phyloP scores from a whole-genome alignment of 2,888 invertebrate genomes.

The Piscicola geometra region DNA sequence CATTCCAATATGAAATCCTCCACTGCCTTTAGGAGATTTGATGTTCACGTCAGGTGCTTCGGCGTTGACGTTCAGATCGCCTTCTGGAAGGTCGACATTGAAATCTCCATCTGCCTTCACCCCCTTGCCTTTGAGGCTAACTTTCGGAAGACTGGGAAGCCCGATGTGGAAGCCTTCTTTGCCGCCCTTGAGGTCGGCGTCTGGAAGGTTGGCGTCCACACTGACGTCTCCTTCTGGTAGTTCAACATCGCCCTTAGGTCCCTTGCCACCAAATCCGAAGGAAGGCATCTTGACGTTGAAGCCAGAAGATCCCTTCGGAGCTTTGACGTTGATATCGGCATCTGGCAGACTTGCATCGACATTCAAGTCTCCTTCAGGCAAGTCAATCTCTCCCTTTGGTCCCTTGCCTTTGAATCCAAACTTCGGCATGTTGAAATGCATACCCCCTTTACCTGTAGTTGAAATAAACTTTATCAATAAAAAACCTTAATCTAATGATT shows the following conservation, averaged over 20 bases:
- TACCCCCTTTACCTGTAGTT: conserved; percentile 29
- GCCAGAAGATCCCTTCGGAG: conserved; percentile 29
- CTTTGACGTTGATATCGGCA: conserved; percentile 32
- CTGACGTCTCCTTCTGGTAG: conserved; percentile 18
- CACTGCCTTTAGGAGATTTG: conserved; percentile 15
- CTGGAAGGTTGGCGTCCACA: not conserved
- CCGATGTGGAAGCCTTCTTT: conserved; percentile 8
- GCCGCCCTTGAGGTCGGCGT: conserved; percentile 16
- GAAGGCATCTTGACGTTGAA: conserved; percentile 28
- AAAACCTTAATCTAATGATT: no score
- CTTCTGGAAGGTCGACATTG: conserved; percentile 7
- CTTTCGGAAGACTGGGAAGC: conserved; percentile 12
- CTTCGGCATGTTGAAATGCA: conserved; percentile 30
- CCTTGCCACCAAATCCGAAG: conserved; percentile 26
- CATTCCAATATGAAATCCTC: conserved; percentile 18
- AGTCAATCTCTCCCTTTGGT: conserved; percentile 31
- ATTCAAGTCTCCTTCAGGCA: conserved; percentile 22
- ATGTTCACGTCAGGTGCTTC: conserved; percentile 2
- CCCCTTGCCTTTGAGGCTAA: conserved; percentile 19
- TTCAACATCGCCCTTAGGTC: conserved; percentile 16
- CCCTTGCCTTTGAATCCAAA: conserved; percentile 34
- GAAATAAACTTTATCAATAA: no score
- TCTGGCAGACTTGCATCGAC: conserved; percentile 28
- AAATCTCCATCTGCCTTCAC: conserved; percentile 2
- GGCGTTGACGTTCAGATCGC: conserved; percentile 10